Base-by-base conservation (phyloP, 2,888 invertebrate species). In the Acrobasis consociella region DNA sequence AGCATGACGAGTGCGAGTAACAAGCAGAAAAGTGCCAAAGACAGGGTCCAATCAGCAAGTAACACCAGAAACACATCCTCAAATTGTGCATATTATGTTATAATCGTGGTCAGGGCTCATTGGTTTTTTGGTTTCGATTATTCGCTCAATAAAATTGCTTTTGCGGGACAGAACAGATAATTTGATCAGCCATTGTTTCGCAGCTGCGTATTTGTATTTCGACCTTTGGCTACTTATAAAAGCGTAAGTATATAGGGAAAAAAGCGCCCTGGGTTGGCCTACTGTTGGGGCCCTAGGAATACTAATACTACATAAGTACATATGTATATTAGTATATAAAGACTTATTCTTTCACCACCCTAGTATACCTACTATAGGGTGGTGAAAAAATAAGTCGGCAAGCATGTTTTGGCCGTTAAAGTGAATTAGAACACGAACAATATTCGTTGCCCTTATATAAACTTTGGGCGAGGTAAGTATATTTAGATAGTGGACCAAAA, bases 71-170 rank as follows among this genome's bases (percentile, higher is more conserved):
- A 46, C 22, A 46, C 56, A 56, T 22, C 42, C 13, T 22, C 56
- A 62, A 62, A 62, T 62, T 62, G 62, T 55, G 53, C 71, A 75
- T 83, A 89, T 89, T 89, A 89, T 85, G 85, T 86, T 89, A 87
- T 87, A 89, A 78, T 77, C 77, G 75, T 75, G 85, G 88, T 87
- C 82, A 81, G 77, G 83, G 79, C 76, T 77, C 85, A 90, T 89
- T 83, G 83, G 80, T 71, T 85, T 84, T 87, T 87, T 72, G 73
- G 69, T 72, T 76, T 76, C 76, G 75, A 74, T 75, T 76, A 71
- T 73, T 71, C 71, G 64, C 67, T 65, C 63, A 67, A 71, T 68
- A 72, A 68, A 66, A 66, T 67, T 63, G 66, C 66, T 64, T 66
- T 61, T 60, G 60, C 51, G 58, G 63, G 59, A 63, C 63, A 60